These are phyloP conservation scores for Trogon surrucura DNA, from an alignment of 2,113 vertebrate species.

Conservation along the genomic window DNA sequence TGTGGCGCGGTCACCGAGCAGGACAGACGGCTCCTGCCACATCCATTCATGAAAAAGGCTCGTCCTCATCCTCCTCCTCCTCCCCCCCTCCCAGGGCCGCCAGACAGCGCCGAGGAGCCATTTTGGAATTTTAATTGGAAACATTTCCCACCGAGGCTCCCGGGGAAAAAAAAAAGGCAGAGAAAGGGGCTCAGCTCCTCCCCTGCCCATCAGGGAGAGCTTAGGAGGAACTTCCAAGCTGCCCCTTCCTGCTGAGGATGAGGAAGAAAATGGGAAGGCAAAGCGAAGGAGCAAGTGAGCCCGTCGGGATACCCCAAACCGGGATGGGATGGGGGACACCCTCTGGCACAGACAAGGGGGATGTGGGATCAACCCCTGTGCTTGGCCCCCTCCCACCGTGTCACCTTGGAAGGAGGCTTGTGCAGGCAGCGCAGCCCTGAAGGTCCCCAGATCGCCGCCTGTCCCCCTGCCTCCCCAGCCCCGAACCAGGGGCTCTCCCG, in stretches of 20 bases:
- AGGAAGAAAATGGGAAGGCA: background rate
- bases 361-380: background rate
- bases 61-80: slow-evolving; percentile 58
- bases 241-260: background rate
- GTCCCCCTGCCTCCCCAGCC: background rate
- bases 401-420: background rate
- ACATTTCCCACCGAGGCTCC: slow-evolving; percentile 76
- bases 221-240: background rate
- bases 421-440: background rate
- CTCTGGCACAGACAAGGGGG: background rate
- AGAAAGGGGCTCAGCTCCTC: slow-evolving; percentile 24
- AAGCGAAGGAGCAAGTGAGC: background rate
- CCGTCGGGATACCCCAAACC: background rate
- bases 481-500: background rate
- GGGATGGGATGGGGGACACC: background rate
- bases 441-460: background rate
- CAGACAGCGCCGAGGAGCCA: slow-evolving; percentile 88
- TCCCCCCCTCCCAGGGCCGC: slow-evolving; percentile 57
- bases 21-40: slow-evolving; percentile 58
- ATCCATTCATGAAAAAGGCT: slow-evolving; percentile 86
- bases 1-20: slow-evolving; percentile 54
- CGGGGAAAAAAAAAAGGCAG: background rate
- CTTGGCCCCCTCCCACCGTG: rapidly evolving
- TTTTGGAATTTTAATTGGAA: slow-evolving; percentile 90
- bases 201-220: background rate